Conservation (phyloP, 2,797 vertebrate species). For the Sebastes minor region DNA sequence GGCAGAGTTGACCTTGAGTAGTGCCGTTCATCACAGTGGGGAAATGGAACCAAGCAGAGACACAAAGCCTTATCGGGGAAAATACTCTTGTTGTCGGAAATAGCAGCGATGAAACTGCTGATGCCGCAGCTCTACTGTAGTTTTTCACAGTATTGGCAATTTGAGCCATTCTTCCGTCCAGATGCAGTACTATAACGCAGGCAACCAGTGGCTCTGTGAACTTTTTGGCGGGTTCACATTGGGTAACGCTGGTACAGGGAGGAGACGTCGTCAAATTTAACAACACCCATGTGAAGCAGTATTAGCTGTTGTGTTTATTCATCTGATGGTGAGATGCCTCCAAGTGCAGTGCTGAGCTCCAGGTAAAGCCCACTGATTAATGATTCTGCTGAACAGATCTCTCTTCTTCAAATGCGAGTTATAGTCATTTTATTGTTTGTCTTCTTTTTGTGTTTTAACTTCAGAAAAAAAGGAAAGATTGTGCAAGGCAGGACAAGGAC, state of each 20-base stretch:
- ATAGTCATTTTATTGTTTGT: background rate
- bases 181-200: slow-evolving; percentile 23
- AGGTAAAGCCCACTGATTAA: slow-evolving; percentile 33
- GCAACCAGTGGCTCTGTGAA: slow-evolving; percentile 26
- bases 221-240: slow-evolving; percentile 8
- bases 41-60: slow-evolving; percentile 58
- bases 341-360: slow-evolving; percentile 14
- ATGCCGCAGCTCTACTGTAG: slow-evolving; percentile 54
- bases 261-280: slow-evolving; percentile 12
- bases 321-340: background rate
- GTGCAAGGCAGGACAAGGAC: background rate
- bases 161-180: slow-evolving; percentile 54
- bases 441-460: background rate
- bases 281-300: slow-evolving; percentile 11
- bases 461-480: background rate
- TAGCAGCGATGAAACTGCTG: slow-evolving; percentile 77
- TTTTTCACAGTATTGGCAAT: slow-evolving; percentile 68
- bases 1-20: slow-evolving; percentile 67
- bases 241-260: background rate
- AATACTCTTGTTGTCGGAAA: slow-evolving; percentile 75
- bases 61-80: slow-evolving; percentile 69
- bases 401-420: background rate
- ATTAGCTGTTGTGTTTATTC: slow-evolving; percentile 20
- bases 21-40: slow-evolving; percentile 45
- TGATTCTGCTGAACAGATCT: background rate